Base-by-base conservation (phyloP, 2,888 invertebrate genomes). In the Hartigia nigra region DNA sequence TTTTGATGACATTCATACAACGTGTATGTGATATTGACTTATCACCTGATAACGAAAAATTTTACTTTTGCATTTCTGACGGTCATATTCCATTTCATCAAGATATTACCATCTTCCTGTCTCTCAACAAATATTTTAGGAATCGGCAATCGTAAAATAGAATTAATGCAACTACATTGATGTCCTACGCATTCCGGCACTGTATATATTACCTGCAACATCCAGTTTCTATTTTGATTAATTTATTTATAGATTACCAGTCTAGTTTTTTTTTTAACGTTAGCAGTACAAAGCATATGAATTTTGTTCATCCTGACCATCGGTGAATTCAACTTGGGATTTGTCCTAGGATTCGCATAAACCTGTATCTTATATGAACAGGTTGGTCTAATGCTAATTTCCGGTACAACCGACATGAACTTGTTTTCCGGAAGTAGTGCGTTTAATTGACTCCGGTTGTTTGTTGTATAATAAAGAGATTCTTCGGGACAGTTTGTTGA, bases 351-450 rank as follows among this genome's bases (percentile, higher is more conserved):
- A 86, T 90, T 89, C 4, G 90, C 88, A 69, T 85, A 83, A 74
- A 91, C 87, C 80, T 89, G 83, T 69, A 91, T 84, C 55, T 81
- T 84, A 39, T 91, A 91, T 1, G 87, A 81, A 78, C 90, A 91
- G 37, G 84, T 86, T 3, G 87, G 88, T 80, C 81, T 83, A 39
- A 91, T 83, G 72, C 83, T 84, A 12, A 89, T 55, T 72, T 90
- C 88, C 4, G 89, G 85, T 35, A 87, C 82, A n/a, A 84, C 84
- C 31, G 82, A 81, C 4, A 83, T 78, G 75, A 85, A 84, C 69
- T 83, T 78, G 78, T 84, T 85, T 82, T 86, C 84, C 32, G 91
- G 91, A 34, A 91, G 69, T 32, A 88, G 36, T 23, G 86, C 84
- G 31, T 82, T 81, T 4, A 84, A 80, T 79, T 84, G 82, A 70